Base-by-base conservation (phyloP, 2,888 invertebrate species). In the Sussaba pulchella region DNA sequence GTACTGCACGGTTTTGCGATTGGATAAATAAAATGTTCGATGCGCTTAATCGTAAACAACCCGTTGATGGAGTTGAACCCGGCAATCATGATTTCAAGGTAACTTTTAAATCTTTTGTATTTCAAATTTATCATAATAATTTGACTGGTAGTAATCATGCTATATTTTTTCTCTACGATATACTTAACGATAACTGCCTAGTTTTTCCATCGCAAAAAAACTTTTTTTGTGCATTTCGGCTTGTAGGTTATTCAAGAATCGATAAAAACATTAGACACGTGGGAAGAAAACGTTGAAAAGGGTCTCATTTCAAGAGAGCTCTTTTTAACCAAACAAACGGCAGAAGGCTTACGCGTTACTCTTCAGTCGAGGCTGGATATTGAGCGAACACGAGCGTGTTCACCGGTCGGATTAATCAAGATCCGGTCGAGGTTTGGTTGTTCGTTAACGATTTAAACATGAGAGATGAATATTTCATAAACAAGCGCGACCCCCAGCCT, bases 21-120 rank as follows among this genome's bases (percentile, higher is more conserved):
- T 82, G 82, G 76, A 63, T 82, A 2, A 76, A 82, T 47, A 19
- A 39, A 17, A 74, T 82, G 78, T 82, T 78, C 26, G 78, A 82
- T 54, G 82, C 78, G 31, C 71, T 82, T 14, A 82, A 82, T 67
- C 57, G 67, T 17, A n/a, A n/a, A n/a, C 31, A 31, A 31, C 31
- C 31, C 31, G 31, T 31, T 31, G 31, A 31, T 43, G n/a, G 43
- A 43, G 10, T 43, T 43, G 31, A 31, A 31, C 71, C 71, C 12
- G 75, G 75, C 31, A 82, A 78, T 67, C 17, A 36, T 1, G 75
- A 82, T 59, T 78, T 47, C 41, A 64, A 82, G 71, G 31, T 31
- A 31, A 31, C 31, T 31, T 31, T 31, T 6, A 31, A 2, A 31
- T 31, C 26, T 63, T 63, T 43, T 45, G 63, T 26, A 43, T 64